These are phyloP conservation scores for Drosophila santomea DNA, from an alignment of 1,140 invertebrate species.

Conservation along the genomic window DNA sequence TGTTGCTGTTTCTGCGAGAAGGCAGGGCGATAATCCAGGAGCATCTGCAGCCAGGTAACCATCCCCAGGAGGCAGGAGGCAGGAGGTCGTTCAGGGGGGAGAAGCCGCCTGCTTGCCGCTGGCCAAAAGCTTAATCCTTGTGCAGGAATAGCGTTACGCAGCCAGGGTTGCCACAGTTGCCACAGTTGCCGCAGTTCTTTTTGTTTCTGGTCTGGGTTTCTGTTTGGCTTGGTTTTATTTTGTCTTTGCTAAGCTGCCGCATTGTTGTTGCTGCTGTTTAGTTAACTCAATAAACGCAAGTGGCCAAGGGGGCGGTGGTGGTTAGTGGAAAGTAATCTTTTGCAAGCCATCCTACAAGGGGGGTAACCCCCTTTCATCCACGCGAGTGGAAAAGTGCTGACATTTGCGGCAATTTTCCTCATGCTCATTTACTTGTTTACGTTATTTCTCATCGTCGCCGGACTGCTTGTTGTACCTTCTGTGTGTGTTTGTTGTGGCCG, in stretches of 20 bases:
- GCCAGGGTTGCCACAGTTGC: constrained; percentile 36
- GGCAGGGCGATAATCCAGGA: constrained; percentile 11
- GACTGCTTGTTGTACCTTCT: constrained; percentile 34
- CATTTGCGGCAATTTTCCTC: constrained; percentile 70
- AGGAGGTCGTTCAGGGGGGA: neutral
- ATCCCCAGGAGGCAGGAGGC: too few relatives aligned
- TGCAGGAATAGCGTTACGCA: constrained; percentile 72
- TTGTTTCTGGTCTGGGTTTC: constrained; percentile 7
- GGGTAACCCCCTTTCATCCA: neutral
- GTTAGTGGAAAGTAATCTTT: too few relatives aligned
- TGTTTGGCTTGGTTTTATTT: constrained; percentile 7
- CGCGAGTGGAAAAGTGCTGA: constrained; percentile 62
- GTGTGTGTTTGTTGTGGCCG: constrained; percentile 19
- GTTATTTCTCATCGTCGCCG: constrained; percentile 70
- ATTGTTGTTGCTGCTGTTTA: constrained; percentile 69
- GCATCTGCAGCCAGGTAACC: constrained; percentile 29
- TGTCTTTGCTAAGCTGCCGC: constrained; percentile 12
- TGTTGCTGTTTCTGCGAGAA: neutral
- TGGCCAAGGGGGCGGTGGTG: constrained; percentile 9
- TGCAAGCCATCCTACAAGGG: too few relatives aligned
- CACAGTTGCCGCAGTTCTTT: constrained; percentile 32
- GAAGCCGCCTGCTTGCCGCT: constrained; percentile 34
- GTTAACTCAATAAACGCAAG: constrained; percentile 81
- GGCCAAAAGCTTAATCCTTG: constrained; percentile 76
- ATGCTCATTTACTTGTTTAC: constrained; percentile 77